Conservation (phyloP, 2,797 vertebrate genomes). For the Aeoliscus strigatus region DNA sequence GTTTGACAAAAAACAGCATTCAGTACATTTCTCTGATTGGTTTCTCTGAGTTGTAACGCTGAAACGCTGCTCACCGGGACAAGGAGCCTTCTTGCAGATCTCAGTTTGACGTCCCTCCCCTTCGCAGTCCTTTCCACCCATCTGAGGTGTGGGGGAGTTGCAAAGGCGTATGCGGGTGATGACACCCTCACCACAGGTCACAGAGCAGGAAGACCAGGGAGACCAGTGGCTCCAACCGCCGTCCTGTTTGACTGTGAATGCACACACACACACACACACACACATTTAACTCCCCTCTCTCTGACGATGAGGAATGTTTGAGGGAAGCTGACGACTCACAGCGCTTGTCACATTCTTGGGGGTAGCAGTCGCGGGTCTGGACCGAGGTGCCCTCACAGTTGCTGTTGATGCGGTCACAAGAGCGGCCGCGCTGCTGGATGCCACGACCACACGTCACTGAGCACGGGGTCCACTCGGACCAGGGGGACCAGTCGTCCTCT, state of each 20-base stretch:
- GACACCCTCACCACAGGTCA: constrained; percentile 86
- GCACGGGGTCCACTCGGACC: constrained; percentile 98
- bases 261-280: no score
- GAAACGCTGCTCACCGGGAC: constrained; percentile 57
- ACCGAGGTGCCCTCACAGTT: constrained; percentile 90
- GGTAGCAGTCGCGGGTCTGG: constrained; percentile 92
- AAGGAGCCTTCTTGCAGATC: constrained; percentile 60
- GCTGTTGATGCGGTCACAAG: constrained; percentile 94
- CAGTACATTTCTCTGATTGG: constrained; percentile 12
- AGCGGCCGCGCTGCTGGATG: constrained; percentile 94
- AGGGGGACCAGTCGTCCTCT: constrained; percentile 96
- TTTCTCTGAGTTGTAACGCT: no score
- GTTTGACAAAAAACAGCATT: no score
- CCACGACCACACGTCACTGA: constrained; percentile 92
- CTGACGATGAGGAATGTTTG: constrained; percentile 5
- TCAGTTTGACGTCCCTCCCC: constrained; percentile 83
- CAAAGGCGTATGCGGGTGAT: constrained; percentile 90
- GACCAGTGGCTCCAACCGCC: constrained; percentile 97
- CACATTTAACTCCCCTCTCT: constrained; percentile 49
- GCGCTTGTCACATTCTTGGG: constrained; percentile 90
- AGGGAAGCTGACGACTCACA: constrained; percentile 71
- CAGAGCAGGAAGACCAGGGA: constrained; percentile 93
- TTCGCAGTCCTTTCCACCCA: constrained; percentile 82
- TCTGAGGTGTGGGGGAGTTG: constrained; percentile 86
- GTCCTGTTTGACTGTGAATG: constrained; percentile 83